Conservation (phyloP, 2,888 invertebrate species). For the Thymelicus sylvestris region DNA sequence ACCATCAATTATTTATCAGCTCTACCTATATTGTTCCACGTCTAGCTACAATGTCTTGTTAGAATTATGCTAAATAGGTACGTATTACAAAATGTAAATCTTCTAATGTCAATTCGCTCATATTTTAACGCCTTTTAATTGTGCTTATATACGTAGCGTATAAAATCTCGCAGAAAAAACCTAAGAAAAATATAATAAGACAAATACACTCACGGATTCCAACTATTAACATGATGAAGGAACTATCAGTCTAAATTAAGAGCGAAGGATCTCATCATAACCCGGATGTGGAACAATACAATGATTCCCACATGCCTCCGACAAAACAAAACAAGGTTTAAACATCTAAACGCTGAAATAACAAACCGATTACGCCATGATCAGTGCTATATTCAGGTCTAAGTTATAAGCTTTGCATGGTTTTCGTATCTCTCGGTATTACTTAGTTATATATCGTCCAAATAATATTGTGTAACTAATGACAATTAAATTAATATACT, state of each 20-base stretch:
- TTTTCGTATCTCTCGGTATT: not conserved
- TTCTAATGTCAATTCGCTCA: too few species aligned
- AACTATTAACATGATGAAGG: slow-evolving; percentile 24
- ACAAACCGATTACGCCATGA: slow-evolving; percentile 80
- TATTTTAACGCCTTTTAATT: too few species aligned
- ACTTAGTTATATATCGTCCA: not conserved
- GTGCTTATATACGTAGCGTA: too few species aligned
- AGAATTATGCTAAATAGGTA: too few species aligned
- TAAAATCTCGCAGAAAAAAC: too few species aligned
- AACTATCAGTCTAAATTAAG: slow-evolving; percentile 61
- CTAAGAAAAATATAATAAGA: not conserved
- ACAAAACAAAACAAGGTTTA: slow-evolving; percentile 80
- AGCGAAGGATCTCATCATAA: slow-evolving; percentile 70
- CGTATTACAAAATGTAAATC: too few species aligned
- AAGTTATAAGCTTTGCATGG: slow-evolving; percentile 52
- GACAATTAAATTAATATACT: too few species aligned
- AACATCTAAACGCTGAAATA: slow-evolving; percentile 82
- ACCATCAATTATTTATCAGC: too few species aligned
- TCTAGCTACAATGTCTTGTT: too few species aligned
- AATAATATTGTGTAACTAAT: too few species aligned
- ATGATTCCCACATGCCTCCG: slow-evolving; percentile 83
- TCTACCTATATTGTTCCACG: too few species aligned
- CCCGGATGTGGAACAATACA: slow-evolving; percentile 81
- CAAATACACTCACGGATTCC: slow-evolving; percentile 6
- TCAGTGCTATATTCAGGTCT: slow-evolving; percentile 60